These are phyloP conservation scores for Nerophis lumbriciformis DNA, from an alignment of 2,113 vertebrate genomes.

Conservation along the genomic window DNA sequence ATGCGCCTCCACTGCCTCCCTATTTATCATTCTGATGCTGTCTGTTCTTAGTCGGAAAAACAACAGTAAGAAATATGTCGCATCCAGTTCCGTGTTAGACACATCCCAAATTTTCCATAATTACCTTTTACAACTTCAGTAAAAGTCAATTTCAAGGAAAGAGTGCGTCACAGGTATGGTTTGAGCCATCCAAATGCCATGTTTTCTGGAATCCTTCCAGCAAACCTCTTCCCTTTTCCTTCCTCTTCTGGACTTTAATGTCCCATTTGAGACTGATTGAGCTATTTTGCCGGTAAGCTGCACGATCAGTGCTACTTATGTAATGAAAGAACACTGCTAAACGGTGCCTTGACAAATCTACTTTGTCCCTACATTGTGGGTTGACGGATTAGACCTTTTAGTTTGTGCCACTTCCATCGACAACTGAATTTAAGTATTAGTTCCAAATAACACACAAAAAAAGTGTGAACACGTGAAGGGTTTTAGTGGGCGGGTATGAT, in stretches of 20 bases:
- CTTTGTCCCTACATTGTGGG: conserved; percentile 58
- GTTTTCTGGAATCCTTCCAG: conserved; percentile 39
- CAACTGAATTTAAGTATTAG: conserved; percentile 58
- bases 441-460: conserved; percentile 61
- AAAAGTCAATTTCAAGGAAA: conserved; percentile 39
- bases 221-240: conserved; percentile 17
- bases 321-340: conserved; percentile 62
- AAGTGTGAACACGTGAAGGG: conserved; percentile 39
- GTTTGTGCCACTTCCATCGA: conserved; percentile 60
- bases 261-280: conserved; percentile 57
- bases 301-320: conserved; percentile 54
- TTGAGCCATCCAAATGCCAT: conserved; percentile 16
- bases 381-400: conserved; percentile 63
- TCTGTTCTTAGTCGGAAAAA: conserved; percentile 38
- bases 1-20: too few relatives aligned
- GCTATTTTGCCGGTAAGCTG: conserved; percentile 58
- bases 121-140: conserved; percentile 24
- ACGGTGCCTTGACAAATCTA: conserved; percentile 70
- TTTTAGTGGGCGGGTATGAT: conserved; percentile 13
- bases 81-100: conserved; percentile 33
- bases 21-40: conserved; percentile 39
- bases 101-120: conserved; percentile 44
- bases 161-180: conserved; percentile 44
- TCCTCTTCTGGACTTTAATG: conserved; percentile 13
- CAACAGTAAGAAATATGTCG: conserved; percentile 1